Evolutionary conservation across 2,113 vertebrate species (phyloP).

Genomic region (Neogobius melanostomus): DNA sequence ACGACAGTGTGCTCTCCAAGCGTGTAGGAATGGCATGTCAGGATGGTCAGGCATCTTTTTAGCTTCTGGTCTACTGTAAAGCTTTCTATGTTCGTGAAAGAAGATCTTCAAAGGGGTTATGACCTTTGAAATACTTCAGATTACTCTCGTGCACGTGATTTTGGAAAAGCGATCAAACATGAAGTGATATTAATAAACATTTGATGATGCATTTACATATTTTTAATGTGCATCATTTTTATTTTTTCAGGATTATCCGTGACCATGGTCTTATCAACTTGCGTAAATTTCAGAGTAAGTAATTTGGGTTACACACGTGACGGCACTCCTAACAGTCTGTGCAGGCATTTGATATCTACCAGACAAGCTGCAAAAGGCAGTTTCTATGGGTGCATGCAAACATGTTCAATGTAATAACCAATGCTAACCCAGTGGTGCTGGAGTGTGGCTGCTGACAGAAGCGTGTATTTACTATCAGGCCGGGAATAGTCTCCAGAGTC

Average conservation of each 20-base stretch:
- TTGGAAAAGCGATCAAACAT: neutral
- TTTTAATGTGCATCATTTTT: slow-evolving; percentile 17
- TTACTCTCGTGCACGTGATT: neutral
- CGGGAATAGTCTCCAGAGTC: slow-evolving; percentile 17
- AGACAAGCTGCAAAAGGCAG: slow-evolving; percentile 22
- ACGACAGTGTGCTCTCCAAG: slow-evolving; percentile 30
- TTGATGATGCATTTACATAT: neutral
- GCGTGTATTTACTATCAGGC: slow-evolving; percentile 31
- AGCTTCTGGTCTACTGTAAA: slow-evolving; percentile 20
- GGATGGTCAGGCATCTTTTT: slow-evolving; percentile 25
- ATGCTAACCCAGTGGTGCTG: slow-evolving; percentile 26
- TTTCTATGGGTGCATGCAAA: slow-evolving; percentile 54
- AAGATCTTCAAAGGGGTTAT: neutral
- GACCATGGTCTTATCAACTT: slow-evolving; percentile 98
- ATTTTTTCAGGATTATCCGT: slow-evolving; percentile 90
- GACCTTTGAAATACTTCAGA: slow-evolving; percentile 5
- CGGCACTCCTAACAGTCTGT: slow-evolving; percentile 23
- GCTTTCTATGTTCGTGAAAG: slow-evolving; percentile 7
- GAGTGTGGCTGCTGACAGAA: slow-evolving; percentile 13
- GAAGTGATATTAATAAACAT: too few relatives aligned
- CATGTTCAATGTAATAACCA: slow-evolving; percentile 40
- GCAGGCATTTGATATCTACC: slow-evolving; percentile 40
- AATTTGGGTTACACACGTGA: neutral
- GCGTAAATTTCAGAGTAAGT: slow-evolving; percentile 97
- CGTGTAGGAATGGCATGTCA: slow-evolving; percentile 38